phyloP scores from a whole-genome alignment of 1,140 invertebrate species.

The Cyrtorhinus lividipennis region DNA sequence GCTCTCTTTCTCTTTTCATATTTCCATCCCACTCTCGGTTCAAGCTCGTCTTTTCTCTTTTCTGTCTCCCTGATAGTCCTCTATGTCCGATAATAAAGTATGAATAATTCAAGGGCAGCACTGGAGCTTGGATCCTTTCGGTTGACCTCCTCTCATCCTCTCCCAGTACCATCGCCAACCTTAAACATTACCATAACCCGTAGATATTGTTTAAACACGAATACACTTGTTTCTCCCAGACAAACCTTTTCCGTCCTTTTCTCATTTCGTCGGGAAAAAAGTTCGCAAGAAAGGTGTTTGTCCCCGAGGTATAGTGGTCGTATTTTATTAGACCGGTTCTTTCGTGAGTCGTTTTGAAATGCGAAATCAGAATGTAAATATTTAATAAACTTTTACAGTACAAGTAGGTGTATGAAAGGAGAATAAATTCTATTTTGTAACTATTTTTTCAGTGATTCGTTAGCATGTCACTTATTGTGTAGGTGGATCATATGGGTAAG shows the following conservation, averaged over 20 bases:
- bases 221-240: constrained; percentile 14
- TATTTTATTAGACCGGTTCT: too few relatives aligned
- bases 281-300: too few relatives aligned
- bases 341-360: too few relatives aligned
- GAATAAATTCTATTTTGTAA: too few relatives aligned
- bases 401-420: too few relatives aligned
- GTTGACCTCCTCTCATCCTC: not conserved
- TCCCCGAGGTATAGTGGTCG: too few relatives aligned
- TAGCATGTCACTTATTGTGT: too few relatives aligned
- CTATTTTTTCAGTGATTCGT: too few relatives aligned
- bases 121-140: not conserved
- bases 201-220: constrained; percentile 20
- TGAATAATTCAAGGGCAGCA: constrained; percentile 15
- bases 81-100: constrained; percentile 19
- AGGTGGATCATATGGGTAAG: too few relatives aligned
- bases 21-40: not conserved
- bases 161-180: not conserved
- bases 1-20: not conserved
- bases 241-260: not conserved
- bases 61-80: not conserved
- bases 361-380: too few relatives aligned
- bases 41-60: not conserved
- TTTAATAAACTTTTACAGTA: too few relatives aligned
- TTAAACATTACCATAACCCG: constrained; percentile 17
- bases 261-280: too few relatives aligned